phyloP scores from a whole-genome alignment of 64 coral and sea anemone genomes.

The Pocillopora damicornis region DNA sequence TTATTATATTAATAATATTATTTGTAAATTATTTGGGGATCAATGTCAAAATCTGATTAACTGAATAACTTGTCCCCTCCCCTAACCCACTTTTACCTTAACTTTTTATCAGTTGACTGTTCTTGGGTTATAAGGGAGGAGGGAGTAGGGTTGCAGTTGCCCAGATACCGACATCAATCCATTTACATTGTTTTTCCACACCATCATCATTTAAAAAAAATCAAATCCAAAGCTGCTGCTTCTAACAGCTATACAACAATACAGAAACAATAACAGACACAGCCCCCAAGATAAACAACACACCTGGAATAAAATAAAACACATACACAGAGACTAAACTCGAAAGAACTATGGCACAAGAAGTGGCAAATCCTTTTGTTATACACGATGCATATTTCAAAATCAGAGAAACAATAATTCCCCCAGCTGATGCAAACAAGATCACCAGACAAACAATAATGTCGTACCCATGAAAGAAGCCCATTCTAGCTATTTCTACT shows the following conservation, averaged over 20 bases:
- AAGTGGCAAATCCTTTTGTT: conserved; percentile 81
- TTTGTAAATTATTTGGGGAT: too few relatives aligned
- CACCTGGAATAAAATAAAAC: conserved; percentile 61
- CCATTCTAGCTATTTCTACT: conserved; percentile 19
- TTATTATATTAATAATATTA: too few relatives aligned
- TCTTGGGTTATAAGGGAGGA: too few relatives aligned
- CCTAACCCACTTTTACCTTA: too few relatives aligned
- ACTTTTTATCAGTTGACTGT: too few relatives aligned
- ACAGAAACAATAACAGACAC: conserved; percentile 57
- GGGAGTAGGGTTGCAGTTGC: too few relatives aligned
- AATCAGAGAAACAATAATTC: conserved; percentile 65
- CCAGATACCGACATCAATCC: too few relatives aligned
- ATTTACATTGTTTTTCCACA: background rate
- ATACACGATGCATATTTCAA: conserved; percentile 76
- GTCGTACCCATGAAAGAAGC: conserved; percentile 77
- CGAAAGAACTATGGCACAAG: conserved; percentile 71
- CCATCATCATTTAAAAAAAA: background rate
- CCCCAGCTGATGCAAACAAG: conserved; percentile 51
- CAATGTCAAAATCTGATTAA: too few relatives aligned
- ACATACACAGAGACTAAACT: conserved; percentile 63
- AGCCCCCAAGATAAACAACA: conserved; percentile 59
- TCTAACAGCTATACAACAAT: conserved; percentile 29
- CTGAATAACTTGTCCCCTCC: too few relatives aligned
- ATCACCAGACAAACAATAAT: conserved; percentile 49
- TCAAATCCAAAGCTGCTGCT: background rate